Evolutionary conservation across 2,888 invertebrate species (phyloP).

Genomic region (Himalopsyche kuldschensis): DNA sequence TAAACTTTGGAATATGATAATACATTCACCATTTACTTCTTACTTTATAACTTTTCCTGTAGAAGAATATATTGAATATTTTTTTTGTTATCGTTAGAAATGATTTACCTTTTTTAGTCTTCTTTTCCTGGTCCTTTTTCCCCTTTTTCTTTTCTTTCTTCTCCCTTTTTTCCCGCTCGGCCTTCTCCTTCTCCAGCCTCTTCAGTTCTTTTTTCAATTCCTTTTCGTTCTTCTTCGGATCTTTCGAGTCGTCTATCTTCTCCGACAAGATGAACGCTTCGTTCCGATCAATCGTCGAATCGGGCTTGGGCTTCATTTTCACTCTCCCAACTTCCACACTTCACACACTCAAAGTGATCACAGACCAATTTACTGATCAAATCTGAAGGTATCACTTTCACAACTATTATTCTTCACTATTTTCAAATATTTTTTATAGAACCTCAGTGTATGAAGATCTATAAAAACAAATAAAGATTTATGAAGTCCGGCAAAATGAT

Average conservation of each 20-base stretch:
- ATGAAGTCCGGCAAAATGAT: too few relatives aligned
- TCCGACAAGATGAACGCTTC: constrained; percentile 62
- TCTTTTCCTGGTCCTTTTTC: constrained; percentile 46
- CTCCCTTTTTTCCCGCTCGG: constrained; percentile 56
- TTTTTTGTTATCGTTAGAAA: background rate
- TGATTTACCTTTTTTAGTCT: constrained; percentile 37
- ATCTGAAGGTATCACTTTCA: background rate
- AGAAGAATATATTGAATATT: too few relatives aligned
- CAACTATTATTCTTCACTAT: background rate
- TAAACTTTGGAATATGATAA: too few relatives aligned
- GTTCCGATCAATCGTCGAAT: constrained; percentile 41
- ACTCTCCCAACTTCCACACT: background rate
- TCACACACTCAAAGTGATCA: background rate
- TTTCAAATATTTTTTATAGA: too few relatives aligned
- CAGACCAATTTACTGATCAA: background rate
- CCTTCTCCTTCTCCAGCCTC: constrained; percentile 56
- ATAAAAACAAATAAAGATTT: too few relatives aligned
- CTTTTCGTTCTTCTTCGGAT: constrained; percentile 53
- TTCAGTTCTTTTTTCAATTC: constrained; percentile 60
- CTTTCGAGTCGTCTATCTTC: constrained; percentile 58
- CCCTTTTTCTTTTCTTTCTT: constrained; percentile 57
- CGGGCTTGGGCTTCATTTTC: constrained; percentile 45
- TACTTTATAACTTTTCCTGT: background rate
- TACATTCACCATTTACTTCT: background rate
- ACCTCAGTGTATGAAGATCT: too few relatives aligned